These are phyloP conservation scores for Euphysa ruthae DNA, from an alignment of 30 jellyfish, hydroid and myxozoan species.

Conservation along the genomic window DNA sequence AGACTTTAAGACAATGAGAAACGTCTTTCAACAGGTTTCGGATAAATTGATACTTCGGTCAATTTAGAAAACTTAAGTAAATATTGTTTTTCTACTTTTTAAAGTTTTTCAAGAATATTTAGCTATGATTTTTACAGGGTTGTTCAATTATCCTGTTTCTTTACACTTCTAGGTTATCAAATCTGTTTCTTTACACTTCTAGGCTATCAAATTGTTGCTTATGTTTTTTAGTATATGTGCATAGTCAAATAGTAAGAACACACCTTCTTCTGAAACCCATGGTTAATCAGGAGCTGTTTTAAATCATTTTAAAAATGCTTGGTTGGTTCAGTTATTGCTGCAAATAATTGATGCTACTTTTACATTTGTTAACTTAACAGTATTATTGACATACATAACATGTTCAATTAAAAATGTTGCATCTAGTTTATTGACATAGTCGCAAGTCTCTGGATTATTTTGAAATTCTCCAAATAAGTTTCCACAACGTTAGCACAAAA, in stretches of 20 bases:
- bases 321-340: background rate
- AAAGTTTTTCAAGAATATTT: too few relatives aligned
- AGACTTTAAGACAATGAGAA: too few relatives aligned
- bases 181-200: background rate
- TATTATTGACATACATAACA: background rate
- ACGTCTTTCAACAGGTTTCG: too few relatives aligned
- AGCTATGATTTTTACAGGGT: too few relatives aligned
- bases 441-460: background rate
- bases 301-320: background rate
- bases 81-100: too few relatives aligned
- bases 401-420: constrained; percentile 5
- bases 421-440: background rate
- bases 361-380: background rate
- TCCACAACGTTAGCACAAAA: background rate
- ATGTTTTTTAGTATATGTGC: background rate
- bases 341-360: background rate
- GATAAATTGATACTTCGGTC: too few relatives aligned
- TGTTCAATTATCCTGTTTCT: too few relatives aligned
- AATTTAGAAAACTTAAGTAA: too few relatives aligned
- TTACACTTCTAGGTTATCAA: background rate
- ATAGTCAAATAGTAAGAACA: background rate
- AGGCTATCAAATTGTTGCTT: background rate
- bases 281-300: background rate
- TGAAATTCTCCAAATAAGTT: background rate
- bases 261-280: background rate